A percentile compares a stretch with the other conserved stretches of the same genome.
Conservation (phyloP, 2,113 vertebrate genomes). For the Verasper variegatus region DNA sequence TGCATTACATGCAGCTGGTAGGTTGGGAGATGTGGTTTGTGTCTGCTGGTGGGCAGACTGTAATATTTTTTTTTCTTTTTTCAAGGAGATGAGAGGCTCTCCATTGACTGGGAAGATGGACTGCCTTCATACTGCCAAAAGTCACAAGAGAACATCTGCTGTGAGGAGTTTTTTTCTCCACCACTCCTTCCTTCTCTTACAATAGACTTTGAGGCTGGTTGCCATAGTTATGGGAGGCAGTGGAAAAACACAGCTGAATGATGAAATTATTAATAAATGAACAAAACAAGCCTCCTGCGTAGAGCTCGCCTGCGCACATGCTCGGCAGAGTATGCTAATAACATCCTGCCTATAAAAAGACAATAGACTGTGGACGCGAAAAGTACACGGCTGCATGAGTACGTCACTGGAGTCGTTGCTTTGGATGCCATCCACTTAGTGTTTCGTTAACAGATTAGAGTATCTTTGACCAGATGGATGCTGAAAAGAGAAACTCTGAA, state of each 20-base stretch:
- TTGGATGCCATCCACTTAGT: conserved; percentile 56
- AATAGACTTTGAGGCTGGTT: conserved; percentile 59
- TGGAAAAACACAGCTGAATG: conserved; percentile 76
- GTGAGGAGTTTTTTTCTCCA: conserved; percentile 41
- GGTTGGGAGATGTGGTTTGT: conserved; percentile 73
- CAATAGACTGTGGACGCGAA: conserved; percentile 30
- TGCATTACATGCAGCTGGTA: conserved; percentile 78
- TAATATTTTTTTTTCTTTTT: conserved; percentile 46
- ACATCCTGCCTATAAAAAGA: conserved; percentile 58
- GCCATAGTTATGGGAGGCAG: conserved; percentile 78
- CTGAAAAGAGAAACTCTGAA: conserved; percentile 41
- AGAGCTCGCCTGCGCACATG: conserved; percentile 33
- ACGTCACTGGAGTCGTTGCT: conserved; percentile 31
- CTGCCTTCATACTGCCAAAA: conserved; percentile 67
- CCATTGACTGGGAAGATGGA: conserved; percentile 75
- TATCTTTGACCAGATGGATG: conserved; percentile 47
- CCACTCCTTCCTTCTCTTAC: conserved; percentile 25
- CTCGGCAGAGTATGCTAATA: conserved; percentile 45
- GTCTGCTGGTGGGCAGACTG: conserved; percentile 74
- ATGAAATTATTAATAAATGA: conserved; percentile 70
- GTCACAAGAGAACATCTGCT: conserved; percentile 70
- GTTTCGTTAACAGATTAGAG: conserved; percentile 57
- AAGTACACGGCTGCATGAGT: conserved; percentile 51
- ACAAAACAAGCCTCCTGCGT: conserved; percentile 51
- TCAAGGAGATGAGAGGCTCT: conserved; percentile 64